Percentiles rank a stretch among this genome's conserved stretches.
Evolutionary conservation across 2,888 invertebrate species (phyloP).

Genomic region (Toxonevra muliebris): DNA sequence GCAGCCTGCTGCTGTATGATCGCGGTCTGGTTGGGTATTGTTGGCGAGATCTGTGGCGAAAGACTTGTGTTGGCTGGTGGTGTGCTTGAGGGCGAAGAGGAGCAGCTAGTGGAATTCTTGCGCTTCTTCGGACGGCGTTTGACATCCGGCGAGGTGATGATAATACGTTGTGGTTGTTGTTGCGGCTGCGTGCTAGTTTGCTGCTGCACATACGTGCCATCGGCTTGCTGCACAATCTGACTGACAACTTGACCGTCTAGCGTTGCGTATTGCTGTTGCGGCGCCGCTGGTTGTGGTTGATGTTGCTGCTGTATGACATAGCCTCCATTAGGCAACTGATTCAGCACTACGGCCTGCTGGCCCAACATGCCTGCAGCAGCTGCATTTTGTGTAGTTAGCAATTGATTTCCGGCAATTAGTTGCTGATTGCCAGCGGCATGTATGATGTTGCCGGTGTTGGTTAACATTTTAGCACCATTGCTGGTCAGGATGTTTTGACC

Average conservation of each 20-base stretch:
- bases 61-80: constrained; percentile 53
- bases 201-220: constrained; percentile 47
- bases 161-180: constrained; percentile 50
- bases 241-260: constrained; percentile 77
- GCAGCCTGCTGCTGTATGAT: constrained; percentile 40
- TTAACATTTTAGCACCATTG: constrained; percentile 48
- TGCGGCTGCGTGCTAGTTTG: constrained; percentile 48
- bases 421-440: constrained; percentile 42
- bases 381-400: constrained; percentile 47
- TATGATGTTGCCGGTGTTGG: constrained; percentile 50
- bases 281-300: constrained; percentile 40
- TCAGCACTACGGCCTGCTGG: constrained; percentile 79
- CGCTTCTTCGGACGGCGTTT: constrained; percentile 78
- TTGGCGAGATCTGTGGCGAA: constrained; percentile 63
- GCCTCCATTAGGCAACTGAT: constrained; percentile 80
- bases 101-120: constrained; percentile 67
- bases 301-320: constrained; percentile 80
- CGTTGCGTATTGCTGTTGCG: constrained; percentile 73
- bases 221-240: constrained; percentile 67
- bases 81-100: constrained; percentile 53
- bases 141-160: constrained; percentile 74
- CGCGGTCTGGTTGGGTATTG: constrained; percentile 57
- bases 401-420: constrained; percentile 42
- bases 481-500: constrained; percentile 49
- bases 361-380: constrained; percentile 68